Percentiles rank a stretch among this genome's conserved stretches.
These are phyloP conservation scores for Lasius fuliginosus DNA, from an alignment of 2,888 invertebrate genomes.

Conservation along the genomic window DNA sequence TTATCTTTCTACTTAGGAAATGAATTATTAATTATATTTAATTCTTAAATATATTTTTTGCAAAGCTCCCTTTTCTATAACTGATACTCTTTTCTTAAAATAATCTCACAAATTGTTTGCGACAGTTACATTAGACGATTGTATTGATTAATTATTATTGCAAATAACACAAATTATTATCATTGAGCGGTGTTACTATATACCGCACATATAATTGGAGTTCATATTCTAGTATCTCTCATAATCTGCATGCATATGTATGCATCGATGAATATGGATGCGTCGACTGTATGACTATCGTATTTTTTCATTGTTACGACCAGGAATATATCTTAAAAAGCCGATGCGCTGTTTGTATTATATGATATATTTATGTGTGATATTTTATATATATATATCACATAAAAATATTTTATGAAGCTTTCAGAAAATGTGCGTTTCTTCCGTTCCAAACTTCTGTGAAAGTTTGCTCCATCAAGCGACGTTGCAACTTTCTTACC, in stretches of 20 bases:
- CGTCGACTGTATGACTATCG: neutral
- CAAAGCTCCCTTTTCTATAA: neutral
- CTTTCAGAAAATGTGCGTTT: neutral
- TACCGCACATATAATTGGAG: conserved; percentile 35
- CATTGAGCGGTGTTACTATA: conserved; percentile 72
- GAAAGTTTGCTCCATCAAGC: conserved; percentile 30
- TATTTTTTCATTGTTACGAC: neutral
- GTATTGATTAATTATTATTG: conserved; percentile 7
- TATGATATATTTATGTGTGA: neutral
- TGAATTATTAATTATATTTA: neutral
- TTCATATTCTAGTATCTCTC: neutral
- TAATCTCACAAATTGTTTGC: neutral
- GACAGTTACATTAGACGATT: conserved; percentile 1
- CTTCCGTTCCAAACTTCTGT: neutral
- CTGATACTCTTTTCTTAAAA: neutral
- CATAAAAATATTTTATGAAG: neutral
- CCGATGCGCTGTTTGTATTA: neutral
- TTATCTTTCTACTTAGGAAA: neutral
- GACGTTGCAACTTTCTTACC: neutral
- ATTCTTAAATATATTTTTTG: neutral
- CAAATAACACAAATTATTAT: conserved; percentile 32
- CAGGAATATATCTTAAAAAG: neutral
- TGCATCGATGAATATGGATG: conserved; percentile 39
- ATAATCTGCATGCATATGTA: conserved; percentile 29
- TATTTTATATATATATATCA: neutral